Evolutionary conservation across 2,888 invertebrate genomes (phyloP).

Genomic region (Tetramorium bicarinatum): DNA sequence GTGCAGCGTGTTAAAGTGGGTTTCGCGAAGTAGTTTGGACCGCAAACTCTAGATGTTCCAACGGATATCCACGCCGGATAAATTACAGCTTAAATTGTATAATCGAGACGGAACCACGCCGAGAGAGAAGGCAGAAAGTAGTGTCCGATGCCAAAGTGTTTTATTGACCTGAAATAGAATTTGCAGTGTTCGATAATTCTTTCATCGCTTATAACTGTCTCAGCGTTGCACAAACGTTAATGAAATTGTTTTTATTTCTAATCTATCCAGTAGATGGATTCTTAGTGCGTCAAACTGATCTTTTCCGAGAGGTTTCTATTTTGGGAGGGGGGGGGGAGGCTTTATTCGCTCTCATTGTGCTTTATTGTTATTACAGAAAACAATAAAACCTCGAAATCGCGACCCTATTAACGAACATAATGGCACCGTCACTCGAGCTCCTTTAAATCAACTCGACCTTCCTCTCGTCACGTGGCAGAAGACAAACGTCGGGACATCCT

Average conservation of each 20-base stretch:
- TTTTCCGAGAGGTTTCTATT: too few species aligned
- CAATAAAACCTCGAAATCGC: not conserved
- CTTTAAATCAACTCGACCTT: slow-evolving; percentile 38
- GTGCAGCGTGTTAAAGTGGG: slow-evolving; percentile 46
- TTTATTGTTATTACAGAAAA: not conserved
- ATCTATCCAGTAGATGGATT: not conserved
- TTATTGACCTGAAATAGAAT: not conserved
- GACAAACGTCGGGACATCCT: slow-evolving; percentile 19
- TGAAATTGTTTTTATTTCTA: not conserved
- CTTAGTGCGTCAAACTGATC: not conserved
- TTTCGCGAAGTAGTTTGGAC: slow-evolving; percentile 51
- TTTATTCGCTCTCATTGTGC: not conserved
- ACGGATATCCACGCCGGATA: slow-evolving; percentile 46
- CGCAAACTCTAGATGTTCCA: slow-evolving; percentile 45
- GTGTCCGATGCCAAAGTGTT: not conserved
- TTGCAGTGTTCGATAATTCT: not conserved
- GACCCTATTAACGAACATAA: slow-evolving; percentile 33
- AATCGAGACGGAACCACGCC: slow-evolving; percentile 16
- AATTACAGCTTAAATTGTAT: slow-evolving; percentile 50
- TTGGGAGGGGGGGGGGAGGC: not conserved
- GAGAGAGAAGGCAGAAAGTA: slow-evolving; percentile 1
- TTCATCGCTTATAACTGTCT: not conserved
- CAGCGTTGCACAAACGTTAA: not conserved
- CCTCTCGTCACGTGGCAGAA: slow-evolving; percentile 27
- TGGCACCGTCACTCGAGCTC: not conserved